A percentile compares a stretch with the other conserved stretches of the same genome.
phyloP scores from a whole-genome alignment of 2,797 vertebrate species.

The Mycteria americana region DNA sequence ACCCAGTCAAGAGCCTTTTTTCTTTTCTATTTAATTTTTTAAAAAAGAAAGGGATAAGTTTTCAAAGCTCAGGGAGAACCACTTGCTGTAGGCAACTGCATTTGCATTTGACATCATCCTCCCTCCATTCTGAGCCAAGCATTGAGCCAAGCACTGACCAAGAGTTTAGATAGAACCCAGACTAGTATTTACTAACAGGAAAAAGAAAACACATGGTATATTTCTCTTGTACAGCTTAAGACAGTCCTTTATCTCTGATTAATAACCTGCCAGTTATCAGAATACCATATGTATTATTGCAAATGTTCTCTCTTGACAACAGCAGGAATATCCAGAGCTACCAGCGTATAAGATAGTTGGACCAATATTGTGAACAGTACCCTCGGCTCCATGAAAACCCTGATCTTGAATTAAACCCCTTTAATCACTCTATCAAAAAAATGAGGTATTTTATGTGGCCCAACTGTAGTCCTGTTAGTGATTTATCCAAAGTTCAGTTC shows the following conservation, averaged over 20 bases:
- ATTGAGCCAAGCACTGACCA: background rate
- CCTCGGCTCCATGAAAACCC: background rate
- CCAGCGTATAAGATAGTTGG: background rate
- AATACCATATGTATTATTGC: background rate
- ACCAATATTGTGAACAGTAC: background rate
- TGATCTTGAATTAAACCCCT: background rate
- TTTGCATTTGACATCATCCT: background rate
- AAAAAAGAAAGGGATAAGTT: background rate
- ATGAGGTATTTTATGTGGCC: background rate
- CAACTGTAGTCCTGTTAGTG: background rate
- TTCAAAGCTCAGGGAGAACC: background rate
- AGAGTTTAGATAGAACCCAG: background rate
- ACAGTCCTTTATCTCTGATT: background rate
- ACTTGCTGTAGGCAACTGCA: background rate
- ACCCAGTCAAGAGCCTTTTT: background rate
- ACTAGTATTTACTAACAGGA: background rate
- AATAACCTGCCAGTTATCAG: background rate
- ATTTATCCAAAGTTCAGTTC: background rate
- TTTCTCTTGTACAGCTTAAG: background rate
- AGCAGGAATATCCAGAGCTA: background rate
- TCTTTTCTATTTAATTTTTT: background rate
- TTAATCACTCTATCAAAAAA: background rate
- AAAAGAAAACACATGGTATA: background rate
- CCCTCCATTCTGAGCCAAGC: background rate
- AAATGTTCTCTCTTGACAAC: background rate